Conservation (phyloP, 2,888 invertebrate species). For the Agonum fuliginosum region DNA sequence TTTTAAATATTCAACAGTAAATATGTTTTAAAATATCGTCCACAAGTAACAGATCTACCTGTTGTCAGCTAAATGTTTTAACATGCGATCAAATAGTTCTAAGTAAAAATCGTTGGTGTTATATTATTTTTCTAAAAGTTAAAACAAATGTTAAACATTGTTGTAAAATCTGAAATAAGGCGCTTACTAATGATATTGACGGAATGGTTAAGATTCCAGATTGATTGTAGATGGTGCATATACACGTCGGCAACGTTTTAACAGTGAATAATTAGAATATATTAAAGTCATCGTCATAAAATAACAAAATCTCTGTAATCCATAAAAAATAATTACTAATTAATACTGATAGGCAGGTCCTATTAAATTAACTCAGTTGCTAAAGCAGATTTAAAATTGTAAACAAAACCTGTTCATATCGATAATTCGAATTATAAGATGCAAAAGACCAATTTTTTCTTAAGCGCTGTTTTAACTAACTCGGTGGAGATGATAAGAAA, state of each 20-base stretch:
- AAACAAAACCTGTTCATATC: slow-evolving; percentile 55
- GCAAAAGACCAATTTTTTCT: slow-evolving; percentile 59
- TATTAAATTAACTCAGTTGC: slow-evolving; percentile 50
- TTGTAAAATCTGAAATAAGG: slow-evolving; percentile 23
- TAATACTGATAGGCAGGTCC: slow-evolving; percentile 56
- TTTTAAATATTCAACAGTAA: slow-evolving; percentile 31
- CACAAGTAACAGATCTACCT: slow-evolving; percentile 20
- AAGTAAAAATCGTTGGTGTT: slow-evolving; percentile 46
- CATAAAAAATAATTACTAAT: slow-evolving; percentile 51
- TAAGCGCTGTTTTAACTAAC: slow-evolving; percentile 46
- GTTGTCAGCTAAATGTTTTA: slow-evolving; percentile 38
- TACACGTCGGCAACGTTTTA: slow-evolving; percentile 44
- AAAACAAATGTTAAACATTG: slow-evolving; percentile 43
- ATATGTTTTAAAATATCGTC: slow-evolving; percentile 25
- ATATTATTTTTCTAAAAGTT: slow-evolving; percentile 43
- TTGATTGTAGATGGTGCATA: slow-evolving; percentile 28
- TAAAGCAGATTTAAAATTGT: slow-evolving; percentile 51
- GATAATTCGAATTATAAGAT: slow-evolving; percentile 58
- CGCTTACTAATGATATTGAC: slow-evolving; percentile 30
- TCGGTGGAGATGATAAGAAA: slow-evolving; percentile 19
- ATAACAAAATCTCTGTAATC: slow-evolving; percentile 47
- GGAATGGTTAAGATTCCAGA: background rate
- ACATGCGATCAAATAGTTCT: slow-evolving; percentile 33
- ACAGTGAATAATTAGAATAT: slow-evolving; percentile 49
- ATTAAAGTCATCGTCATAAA: slow-evolving; percentile 54